Evolutionary conservation across 1,140 invertebrate species (phyloP), one percentile per base, ranked within the genome.

Genomic region (Sogatella furcifera): DNA sequence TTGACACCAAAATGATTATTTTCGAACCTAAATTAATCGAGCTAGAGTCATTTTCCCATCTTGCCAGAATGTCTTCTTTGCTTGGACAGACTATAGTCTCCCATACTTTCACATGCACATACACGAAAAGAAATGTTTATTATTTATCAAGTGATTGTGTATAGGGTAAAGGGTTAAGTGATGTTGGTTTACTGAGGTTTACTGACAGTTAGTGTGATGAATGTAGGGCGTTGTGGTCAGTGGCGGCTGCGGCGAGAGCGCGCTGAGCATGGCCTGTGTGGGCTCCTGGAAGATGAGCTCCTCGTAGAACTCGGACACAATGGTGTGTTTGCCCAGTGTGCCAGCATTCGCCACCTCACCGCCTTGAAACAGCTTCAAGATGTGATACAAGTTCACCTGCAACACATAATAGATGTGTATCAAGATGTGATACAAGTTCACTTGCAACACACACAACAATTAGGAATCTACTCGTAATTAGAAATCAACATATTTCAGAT

Each of bases 201-300:
- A 80, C 84, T 85, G 82, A 95, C 92, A 97, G 74, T 97, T 88
- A 58, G 89, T 93, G 69, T 96, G 90, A 73, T 96, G 92, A 61
- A 81, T 84, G 82, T 89, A 92, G 22, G 79, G 70, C 0, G 85
- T 82, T 62, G 79, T 86, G 56, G 81, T 87, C 1, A 98, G 73
- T 22, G 94, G 77, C 71, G 93, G 89, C 67, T 95, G 90, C 46
- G 8, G 21, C 9, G 46, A 13, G 21, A 22, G 15, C 6, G 46
- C 46, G 15, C 15, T 17, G 14, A 49, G 46, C 92, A 97, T 97
- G 54, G 90, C 78, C 52, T 88, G 84, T 4, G 93, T 95, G 10
- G 95, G 95, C 71, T 98, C 96, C 83, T 90, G 92, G 72, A 98
- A 98, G 1, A 98, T 91, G 59, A 98, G 90, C 80, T 98, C 95